These are phyloP conservation scores for Neostethus bicornis DNA, from an alignment of 2,797 vertebrate species.

Conservation along the genomic window DNA sequence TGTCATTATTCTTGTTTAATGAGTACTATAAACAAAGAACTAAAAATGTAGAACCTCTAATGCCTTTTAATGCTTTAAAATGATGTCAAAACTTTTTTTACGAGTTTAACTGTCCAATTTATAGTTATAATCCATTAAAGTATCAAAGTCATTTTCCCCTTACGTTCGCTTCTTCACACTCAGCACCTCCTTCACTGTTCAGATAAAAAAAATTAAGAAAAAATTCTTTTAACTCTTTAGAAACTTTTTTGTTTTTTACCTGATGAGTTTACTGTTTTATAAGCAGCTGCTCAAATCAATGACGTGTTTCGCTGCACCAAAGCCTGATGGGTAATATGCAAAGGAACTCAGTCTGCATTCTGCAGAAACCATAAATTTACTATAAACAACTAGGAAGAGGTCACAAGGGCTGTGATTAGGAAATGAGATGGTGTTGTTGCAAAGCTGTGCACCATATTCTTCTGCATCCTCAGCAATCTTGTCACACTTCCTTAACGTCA, in stretches of 20 bases:
- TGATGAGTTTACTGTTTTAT: slow-evolving; percentile 31
- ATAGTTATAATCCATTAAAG: neutral
- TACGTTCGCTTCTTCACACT: neutral
- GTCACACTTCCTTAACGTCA: slow-evolving; percentile 49
- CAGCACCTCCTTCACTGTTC: neutral
- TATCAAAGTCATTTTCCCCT: neutral
- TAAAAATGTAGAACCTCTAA: neutral
- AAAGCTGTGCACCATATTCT: slow-evolving; percentile 42
- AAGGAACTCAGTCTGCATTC: slow-evolving; percentile 63
- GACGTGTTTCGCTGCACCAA: slow-evolving; percentile 39
- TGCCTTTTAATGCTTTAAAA: neutral
- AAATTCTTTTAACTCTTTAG: slow-evolving; percentile 2
- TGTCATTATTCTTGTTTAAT: slow-evolving; percentile 45
- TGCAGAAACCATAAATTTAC: slow-evolving; percentile 65
- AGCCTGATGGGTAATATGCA: slow-evolving; percentile 66
- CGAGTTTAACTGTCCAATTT: neutral
- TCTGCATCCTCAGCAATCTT: slow-evolving; percentile 72
- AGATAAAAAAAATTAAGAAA: neutral
- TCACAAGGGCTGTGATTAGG: slow-evolving; percentile 32
- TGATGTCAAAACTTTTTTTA: neutral
- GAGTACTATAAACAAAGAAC: neutral
- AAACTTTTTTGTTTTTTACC: slow-evolving; percentile 8
- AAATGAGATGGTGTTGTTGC: slow-evolving; percentile 11
- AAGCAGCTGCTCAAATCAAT: slow-evolving; percentile 49
- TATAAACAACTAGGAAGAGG: slow-evolving; percentile 40